These are phyloP conservation scores for Melanargia galathea DNA, from an alignment of 2,888 invertebrate genomes.

Conservation along the genomic window DNA sequence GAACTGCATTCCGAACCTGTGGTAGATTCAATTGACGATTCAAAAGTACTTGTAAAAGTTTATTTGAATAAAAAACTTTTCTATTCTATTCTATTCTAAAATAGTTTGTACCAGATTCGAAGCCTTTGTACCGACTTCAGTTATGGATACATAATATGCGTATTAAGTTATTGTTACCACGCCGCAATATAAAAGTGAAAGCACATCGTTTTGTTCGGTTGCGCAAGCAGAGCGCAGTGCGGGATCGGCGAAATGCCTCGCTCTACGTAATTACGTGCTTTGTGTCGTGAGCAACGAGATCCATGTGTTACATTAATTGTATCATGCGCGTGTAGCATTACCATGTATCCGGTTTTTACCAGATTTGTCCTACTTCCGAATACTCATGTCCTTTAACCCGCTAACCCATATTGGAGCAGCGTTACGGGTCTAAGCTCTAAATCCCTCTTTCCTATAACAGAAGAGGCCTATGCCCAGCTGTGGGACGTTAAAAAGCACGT, in stretches of 20 bases:
- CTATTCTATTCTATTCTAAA: too few species aligned
- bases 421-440: too few species aligned
- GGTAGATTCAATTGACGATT: too few species aligned
- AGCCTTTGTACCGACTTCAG: neutral
- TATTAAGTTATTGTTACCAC: conserved; percentile 11
- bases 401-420: too few species aligned
- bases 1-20: too few species aligned
- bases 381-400: too few species aligned
- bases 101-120: too few species aligned
- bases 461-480: too few species aligned
- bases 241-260: conserved; percentile 19
- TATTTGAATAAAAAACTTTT: too few species aligned
- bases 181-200: conserved; percentile 30
- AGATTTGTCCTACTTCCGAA: neutral
- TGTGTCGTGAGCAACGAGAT: conserved; percentile 7
- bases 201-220: conserved; percentile 29
- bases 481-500: too few species aligned
- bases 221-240: conserved; percentile 13
- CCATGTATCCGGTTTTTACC: neutral
- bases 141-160: neutral
- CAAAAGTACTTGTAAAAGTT: too few species aligned
- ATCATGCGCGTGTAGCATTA: neutral
- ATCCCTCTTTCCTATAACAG: too few species aligned
- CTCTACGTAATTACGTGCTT: conserved; percentile 9
- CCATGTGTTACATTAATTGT: conserved; percentile 13